These are phyloP conservation scores for Daboia siamensis DNA, from an alignment of 2,113 vertebrate genomes.

Conservation along the genomic window DNA sequence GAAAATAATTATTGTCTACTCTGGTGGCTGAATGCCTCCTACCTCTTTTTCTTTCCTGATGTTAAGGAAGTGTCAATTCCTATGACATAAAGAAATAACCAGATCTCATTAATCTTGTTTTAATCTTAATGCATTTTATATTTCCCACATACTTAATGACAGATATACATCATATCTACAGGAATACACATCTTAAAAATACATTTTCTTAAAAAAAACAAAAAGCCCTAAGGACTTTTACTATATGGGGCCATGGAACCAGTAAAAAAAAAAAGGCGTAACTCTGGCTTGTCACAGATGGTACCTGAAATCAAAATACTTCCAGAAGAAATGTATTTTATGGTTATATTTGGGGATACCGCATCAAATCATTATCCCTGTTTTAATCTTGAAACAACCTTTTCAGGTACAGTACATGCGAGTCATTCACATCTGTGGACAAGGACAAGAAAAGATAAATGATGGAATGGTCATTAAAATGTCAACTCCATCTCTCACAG, in stretches of 20 bases:
- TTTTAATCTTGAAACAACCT: background rate
- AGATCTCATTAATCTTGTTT: background rate
- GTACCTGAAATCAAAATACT: background rate
- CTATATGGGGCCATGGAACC: background rate
- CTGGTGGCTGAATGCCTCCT: background rate
- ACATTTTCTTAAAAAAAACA: background rate
- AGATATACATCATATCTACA: background rate
- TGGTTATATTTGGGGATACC: background rate
- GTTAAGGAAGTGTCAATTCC: background rate
- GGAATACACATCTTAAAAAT: background rate
- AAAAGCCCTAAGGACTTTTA: background rate
- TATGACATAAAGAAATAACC: background rate
- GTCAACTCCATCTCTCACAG: background rate
- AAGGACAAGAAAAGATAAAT: background rate
- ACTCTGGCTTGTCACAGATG: background rate
- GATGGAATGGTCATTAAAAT: background rate
- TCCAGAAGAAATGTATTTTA: slow-evolving; percentile 14
- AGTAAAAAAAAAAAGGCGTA: background rate
- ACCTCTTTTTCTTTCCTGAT: background rate
- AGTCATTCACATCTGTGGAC: background rate
- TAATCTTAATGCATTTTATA: background rate
- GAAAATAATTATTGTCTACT: background rate
- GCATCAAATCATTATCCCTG: slow-evolving; percentile 18
- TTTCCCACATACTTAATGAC: background rate
- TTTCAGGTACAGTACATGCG: slow-evolving; percentile 25